Percentiles rank a stretch among this genome's conserved stretches.
Conservation (phyloP, 2,888 invertebrate genomes). For the Endotricha flammealis region DNA sequence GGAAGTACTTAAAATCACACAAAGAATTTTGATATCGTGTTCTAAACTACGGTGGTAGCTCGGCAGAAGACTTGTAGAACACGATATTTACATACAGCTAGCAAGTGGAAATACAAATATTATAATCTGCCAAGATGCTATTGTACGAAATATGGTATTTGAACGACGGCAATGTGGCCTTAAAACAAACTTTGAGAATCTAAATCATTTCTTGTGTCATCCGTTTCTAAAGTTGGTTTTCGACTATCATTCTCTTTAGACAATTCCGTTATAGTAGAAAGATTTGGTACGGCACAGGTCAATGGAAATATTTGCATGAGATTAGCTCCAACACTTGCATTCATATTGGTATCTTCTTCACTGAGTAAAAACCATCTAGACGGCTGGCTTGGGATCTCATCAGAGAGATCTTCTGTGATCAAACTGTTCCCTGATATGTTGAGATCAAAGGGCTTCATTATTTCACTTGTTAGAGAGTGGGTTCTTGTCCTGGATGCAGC, state of each 20-base stretch:
- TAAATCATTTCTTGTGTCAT: constrained; percentile 27
- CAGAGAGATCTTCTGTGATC: constrained; percentile 60
- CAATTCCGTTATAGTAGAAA: constrained; percentile 62
- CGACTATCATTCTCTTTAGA: constrained; percentile 49
- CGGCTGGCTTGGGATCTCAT: constrained; percentile 24
- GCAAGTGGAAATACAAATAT: background rate
- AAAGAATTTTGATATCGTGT: too few relatives aligned
- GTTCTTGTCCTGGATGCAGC: too few relatives aligned
- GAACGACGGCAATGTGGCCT: too few relatives aligned
- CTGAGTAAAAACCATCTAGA: constrained; percentile 57
- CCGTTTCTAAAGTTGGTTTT: constrained; percentile 27
- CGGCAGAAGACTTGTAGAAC: too few relatives aligned
- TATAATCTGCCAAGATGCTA: background rate
- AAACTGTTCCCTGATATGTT: too few relatives aligned
- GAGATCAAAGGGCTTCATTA: too few relatives aligned
- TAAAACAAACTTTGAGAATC: constrained; percentile 26
- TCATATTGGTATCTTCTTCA: constrained; percentile 41
- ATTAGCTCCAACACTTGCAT: constrained; percentile 35
- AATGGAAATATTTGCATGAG: constrained; percentile 57
- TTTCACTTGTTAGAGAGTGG: too few relatives aligned
- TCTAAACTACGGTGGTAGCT: too few relatives aligned
- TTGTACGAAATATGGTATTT: too few relatives aligned
- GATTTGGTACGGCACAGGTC: constrained; percentile 54
- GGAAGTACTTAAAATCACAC: too few relatives aligned
- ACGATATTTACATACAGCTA: too few relatives aligned